Evolutionary conservation across 2,797 vertebrate species (phyloP), one percentile per base, ranked within the genome.

Genomic region (Melanotaenia nigrans): DNA sequence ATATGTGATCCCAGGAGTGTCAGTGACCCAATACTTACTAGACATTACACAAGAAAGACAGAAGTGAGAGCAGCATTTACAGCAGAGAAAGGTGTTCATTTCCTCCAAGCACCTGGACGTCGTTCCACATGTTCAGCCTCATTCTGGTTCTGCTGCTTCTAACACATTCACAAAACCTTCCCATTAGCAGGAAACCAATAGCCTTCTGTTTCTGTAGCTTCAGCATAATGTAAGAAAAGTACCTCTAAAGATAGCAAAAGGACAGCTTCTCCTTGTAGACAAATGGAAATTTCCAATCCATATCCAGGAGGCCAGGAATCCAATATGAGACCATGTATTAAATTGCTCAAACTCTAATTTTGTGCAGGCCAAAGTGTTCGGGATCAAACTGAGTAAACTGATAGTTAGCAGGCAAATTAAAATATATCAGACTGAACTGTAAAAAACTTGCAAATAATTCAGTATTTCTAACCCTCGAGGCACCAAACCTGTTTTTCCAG

Each of bases 11-110:
- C 87, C 87, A 75, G 9, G 84, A 84, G 87, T 22, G 63, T 70
- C 61, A 73, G 2, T 87, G 91, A 87, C 86, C 85, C 80, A 85
- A 81, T 78, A 90, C 4, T 68, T 51, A 73, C 35, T 72, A 61
- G 68, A 74, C 79, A 64, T 60, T 51, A 78, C 66, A 82, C 68
- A 69, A 73, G 79, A 73, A 40, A 81, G 67, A 74, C 25, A 79
- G 72, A 72, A 60, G 61, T 47, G 47, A 69, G 61, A 73, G 32
- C 61, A 35, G 56, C 61, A 51, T 16, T 54, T 67, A 66, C 70
- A 71, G 57, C 35, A 68, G 40, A 53, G 58, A 59, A 81, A 77
- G 49, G 33, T 78, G 49, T 67, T 36, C 7, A 65, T 84, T 85
- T 79, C 42, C 61, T 73, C 60, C 4, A 28, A 78, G 42, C 47